Evolutionary conservation across 2,113 vertebrate genomes (phyloP).

Genomic region (Rafetus swinhoei): DNA sequence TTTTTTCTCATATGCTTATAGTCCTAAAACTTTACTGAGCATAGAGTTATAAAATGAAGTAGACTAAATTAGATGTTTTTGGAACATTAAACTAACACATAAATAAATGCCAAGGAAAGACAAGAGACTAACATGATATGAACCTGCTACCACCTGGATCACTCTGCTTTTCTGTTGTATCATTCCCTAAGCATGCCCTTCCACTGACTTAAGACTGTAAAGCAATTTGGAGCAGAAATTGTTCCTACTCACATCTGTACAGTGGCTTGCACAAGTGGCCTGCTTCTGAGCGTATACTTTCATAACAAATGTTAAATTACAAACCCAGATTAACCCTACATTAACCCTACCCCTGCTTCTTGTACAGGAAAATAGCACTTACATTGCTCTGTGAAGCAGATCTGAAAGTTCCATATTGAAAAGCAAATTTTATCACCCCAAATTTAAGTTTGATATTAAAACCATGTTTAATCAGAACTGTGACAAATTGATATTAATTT

Average conservation of each 20-base stretch:
- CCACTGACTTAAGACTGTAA: not conserved
- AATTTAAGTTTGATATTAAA: not conserved
- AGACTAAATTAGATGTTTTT: not conserved
- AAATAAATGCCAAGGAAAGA: not conserved
- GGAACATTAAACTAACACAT: not conserved
- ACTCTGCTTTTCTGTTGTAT: not conserved
- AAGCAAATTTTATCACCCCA: not conserved
- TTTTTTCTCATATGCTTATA: not conserved
- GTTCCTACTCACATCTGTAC: not conserved
- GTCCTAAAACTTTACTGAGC: not conserved
- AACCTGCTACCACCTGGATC: not conserved
- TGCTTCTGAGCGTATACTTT: not conserved
- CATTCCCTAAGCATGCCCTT: fast-evolving
- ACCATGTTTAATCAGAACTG: not conserved
- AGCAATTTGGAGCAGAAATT: not conserved
- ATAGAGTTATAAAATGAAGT: not conserved
- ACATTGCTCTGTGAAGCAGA: not conserved
- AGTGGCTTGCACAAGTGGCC: not conserved
- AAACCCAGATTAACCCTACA: constrained; percentile 15
- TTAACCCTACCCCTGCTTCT: not conserved
- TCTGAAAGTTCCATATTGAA: not conserved
- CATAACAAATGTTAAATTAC: not conserved
- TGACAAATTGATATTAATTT: not conserved
- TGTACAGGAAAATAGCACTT: not conserved
- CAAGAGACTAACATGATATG: not conserved